Conservation (phyloP, 2,797 vertebrate genomes). For the Zalophus californianus region DNA sequence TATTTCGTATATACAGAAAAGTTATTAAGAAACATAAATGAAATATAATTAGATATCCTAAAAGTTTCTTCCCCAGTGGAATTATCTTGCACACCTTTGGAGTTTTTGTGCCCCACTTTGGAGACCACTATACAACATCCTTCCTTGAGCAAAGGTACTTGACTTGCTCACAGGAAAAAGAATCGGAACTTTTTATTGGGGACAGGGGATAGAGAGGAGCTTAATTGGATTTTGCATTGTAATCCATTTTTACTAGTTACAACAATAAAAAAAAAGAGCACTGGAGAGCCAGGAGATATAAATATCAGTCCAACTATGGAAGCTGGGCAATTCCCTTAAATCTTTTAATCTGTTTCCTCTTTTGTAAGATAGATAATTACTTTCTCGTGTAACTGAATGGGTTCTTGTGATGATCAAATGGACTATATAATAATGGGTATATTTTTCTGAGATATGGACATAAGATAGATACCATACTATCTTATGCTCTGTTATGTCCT, state of each 20-base stretch:
- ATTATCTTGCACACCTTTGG: not conserved
- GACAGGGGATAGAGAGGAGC: not conserved
- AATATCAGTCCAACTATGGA: not conserved
- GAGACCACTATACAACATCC: not conserved
- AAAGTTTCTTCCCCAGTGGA: not conserved
- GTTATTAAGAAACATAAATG: not conserved
- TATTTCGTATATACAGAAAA: not conserved
- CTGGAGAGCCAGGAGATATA: not conserved
- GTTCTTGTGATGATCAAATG: not conserved
- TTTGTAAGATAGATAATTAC: not conserved
- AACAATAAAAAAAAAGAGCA: not conserved
- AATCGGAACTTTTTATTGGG: not conserved
- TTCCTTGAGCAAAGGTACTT: not conserved
- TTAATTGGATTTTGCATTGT: not conserved
- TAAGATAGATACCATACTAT: not conserved
- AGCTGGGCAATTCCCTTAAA: not conserved
- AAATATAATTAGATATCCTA: slow-evolving; percentile 9
- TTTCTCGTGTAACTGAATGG: not conserved
- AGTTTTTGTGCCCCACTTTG: not conserved
- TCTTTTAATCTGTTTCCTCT: not conserved
- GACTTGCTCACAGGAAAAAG: not conserved
- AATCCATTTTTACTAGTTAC: not conserved
- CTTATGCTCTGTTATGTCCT: not conserved
- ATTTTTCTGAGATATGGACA: not conserved
- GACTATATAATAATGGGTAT: not conserved